Base-by-base conservation (phyloP, 2,888 invertebrate genomes). In the Ypsolopha scabrella region DNA sequence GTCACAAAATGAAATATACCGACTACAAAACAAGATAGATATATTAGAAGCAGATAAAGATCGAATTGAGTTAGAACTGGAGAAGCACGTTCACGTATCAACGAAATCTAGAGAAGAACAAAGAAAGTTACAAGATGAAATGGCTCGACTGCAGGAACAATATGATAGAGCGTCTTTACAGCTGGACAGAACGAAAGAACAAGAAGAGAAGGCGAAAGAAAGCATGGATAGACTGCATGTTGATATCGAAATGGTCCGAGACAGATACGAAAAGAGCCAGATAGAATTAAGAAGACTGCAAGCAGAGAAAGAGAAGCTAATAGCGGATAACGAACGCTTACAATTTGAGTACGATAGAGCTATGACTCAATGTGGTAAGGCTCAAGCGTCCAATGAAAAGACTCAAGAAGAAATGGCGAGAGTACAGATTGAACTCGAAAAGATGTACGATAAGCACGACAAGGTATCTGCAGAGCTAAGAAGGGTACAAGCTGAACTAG, bases 391-490 rank as follows among this genome's bases (percentile, higher is more conserved):
- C 6, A 92, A 95, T 55, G 96, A 96, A 69, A 95, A 96, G 67
- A 92, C 93, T 50, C 95, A 96, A 72, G 96, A 97, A 70, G 97
- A 97, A 80, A 90, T 94, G 62, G 93, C 94, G 0, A 88, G 95
- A 63, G 90, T 95, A 63, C 94, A 95, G 68, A 88, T 95, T 50
- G 96, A 96, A 79, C 88, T 94, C 45, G 96, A 96, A 70, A 96
- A 96, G 76, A 92, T 95, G 88, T 94, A 94, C 65, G 96, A 96
- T 66, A 95, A 96, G 63, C 94, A 95, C 66, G 96, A 96, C 61
- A 93, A 95, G 70, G 90, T 92, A 52, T 93, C 95, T 61, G 88
- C 91, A 9, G 96, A 96, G 65, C 87, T 95, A 57, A 88, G 95
- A 58, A 92, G 94, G 70, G 90, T 94, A 8, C 94, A 95, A 67